Conservation (phyloP, 2,888 invertebrate genomes). For the Pherbina coryleti region DNA sequence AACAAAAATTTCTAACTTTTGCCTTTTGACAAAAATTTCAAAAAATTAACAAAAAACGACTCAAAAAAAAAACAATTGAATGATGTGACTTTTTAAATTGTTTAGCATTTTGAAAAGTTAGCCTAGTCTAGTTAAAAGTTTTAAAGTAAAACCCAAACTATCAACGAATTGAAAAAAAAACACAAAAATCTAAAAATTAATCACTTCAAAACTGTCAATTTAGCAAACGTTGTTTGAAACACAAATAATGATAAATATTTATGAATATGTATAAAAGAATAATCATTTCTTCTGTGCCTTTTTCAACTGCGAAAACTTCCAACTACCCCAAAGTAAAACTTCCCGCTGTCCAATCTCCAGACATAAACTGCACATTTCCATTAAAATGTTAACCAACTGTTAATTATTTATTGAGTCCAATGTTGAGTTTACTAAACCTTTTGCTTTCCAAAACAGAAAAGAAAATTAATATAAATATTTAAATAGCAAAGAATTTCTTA, state of each 20-base stretch:
- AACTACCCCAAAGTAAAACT: background rate
- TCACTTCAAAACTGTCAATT: constrained; percentile 55
- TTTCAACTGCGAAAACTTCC: constrained; percentile 50
- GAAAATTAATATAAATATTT: background rate
- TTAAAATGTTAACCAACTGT: background rate
- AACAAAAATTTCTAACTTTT: constrained; percentile 19
- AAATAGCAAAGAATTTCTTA: background rate
- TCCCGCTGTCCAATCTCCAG: background rate
- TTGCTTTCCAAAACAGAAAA: background rate
- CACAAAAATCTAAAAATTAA: constrained; percentile 38
- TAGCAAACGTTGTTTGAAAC: constrained; percentile 42
- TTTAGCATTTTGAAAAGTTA: background rate
- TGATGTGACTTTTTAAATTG: background rate
- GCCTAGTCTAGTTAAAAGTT: background rate
- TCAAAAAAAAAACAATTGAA: background rate
- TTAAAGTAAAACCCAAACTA: constrained; percentile 26
- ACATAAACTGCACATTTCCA: background rate
- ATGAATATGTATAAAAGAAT: constrained; percentile 47
- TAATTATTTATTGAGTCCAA: background rate
- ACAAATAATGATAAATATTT: constrained; percentile 14
- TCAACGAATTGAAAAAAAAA: constrained; percentile 50
- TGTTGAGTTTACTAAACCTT: too few relatives aligned
- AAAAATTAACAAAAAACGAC: constrained; percentile 9
- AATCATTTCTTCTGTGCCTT: constrained; percentile 67
- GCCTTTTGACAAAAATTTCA: constrained; percentile 27